These are phyloP conservation scores for Chrysoperla carnea DNA, from an alignment of 1,140 invertebrate species.

Conservation along the genomic window DNA sequence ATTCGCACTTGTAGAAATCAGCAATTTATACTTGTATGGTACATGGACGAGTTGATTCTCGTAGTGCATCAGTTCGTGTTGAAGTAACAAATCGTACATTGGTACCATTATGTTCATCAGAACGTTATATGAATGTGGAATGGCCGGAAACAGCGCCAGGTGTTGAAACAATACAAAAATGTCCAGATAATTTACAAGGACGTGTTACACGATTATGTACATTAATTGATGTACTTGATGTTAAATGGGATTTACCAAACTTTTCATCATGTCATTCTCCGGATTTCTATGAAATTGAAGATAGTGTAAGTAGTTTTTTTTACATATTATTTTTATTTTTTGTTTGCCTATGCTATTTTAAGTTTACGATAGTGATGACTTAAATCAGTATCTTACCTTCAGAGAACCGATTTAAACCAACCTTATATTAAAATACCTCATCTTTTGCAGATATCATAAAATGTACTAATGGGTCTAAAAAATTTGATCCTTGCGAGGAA, in stretches of 20 bases:
- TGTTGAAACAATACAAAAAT: constrained; percentile 34
- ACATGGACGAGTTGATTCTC: constrained; percentile 32
- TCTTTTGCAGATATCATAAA: no score
- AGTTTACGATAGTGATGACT: no score
- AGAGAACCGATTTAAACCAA: no score
- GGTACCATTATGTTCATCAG: constrained; percentile 31
- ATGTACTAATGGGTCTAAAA: no score
- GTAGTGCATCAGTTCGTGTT: constrained; percentile 35
- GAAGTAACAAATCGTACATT: constrained; percentile 37
- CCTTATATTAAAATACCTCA: no score
- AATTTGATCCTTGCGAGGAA: no score
- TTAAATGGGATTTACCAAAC: constrained; percentile 53
- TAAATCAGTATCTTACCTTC: no score
- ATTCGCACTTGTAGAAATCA: constrained; percentile 28
- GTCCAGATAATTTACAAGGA: constrained; percentile 31
- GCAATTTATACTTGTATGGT: constrained; percentile 39
- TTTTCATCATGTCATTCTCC: constrained; percentile 52
- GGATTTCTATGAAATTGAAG: constrained; percentile 38
- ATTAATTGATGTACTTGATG: constrained; percentile 34
- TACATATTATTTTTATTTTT: no score
- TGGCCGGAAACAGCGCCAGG: constrained; percentile 46
- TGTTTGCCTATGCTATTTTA: no score
- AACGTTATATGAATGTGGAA: constrained; percentile 25
- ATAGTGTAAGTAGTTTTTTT: constrained; percentile 33
- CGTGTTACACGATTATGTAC: constrained; percentile 32